These are phyloP conservation scores for Acanthaster planci DNA, from an alignment of 35 echinoderm and acorn worm genomes.

Conservation along the genomic window DNA sequence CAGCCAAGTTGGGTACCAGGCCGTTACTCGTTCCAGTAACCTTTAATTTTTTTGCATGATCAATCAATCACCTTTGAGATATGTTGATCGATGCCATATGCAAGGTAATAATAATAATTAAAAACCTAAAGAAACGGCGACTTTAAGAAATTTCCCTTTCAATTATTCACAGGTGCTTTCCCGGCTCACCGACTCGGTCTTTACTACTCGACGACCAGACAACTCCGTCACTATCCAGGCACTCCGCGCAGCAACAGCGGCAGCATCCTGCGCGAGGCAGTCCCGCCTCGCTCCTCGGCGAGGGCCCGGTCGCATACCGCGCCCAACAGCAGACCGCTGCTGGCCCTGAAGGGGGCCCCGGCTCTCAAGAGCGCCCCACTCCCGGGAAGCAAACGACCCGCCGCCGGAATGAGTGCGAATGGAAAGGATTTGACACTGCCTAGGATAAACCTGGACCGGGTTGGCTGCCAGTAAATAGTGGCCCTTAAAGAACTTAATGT, in stretches of 20 bases:
- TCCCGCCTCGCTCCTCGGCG: neutral
- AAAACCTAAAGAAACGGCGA: too few relatives aligned
- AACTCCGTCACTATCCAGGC: conserved; percentile 3
- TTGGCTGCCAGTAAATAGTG: conserved; percentile 2
- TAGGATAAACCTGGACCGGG: neutral
- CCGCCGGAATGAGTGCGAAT: neutral
- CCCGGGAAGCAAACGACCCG: neutral
- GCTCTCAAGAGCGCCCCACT: neutral
- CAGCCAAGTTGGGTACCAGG: too few relatives aligned
- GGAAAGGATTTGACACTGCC: conserved; percentile 1
- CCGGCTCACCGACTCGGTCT: conserved; percentile 3
- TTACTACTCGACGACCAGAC: neutral
- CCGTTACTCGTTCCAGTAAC: too few relatives aligned
- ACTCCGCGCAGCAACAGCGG: neutral
- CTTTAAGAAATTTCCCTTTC: too few relatives aligned
- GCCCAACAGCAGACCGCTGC: neutral
- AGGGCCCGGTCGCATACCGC: neutral
- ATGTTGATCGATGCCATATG: too few relatives aligned
- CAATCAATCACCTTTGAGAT: too few relatives aligned
- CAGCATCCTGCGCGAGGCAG: neutral
- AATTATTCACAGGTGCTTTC: neutral
- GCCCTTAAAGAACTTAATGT: too few relatives aligned
- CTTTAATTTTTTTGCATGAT: too few relatives aligned
- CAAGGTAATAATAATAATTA: too few relatives aligned
- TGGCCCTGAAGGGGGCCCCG: neutral